Base-by-base conservation (phyloP, 2,888 invertebrate species). In the Endomychus coccineus region DNA sequence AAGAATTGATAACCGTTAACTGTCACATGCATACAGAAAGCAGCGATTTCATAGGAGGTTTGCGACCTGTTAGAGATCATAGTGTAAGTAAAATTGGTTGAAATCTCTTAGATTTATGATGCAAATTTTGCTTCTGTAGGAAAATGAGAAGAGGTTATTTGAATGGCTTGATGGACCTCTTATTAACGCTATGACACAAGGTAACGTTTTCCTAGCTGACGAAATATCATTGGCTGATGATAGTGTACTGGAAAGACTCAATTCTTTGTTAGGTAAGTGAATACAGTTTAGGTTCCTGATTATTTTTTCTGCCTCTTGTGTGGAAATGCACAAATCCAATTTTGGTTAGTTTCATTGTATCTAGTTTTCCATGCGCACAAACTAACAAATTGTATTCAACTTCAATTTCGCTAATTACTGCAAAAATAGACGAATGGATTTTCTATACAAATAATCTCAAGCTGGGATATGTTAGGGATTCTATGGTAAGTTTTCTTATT, bases 21-120 rank as follows among this genome's bases (percentile, higher is more conserved):
- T 99, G 98, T 66, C 98, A 99, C 58, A 90, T 97, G 84, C 91
- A 98, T 58, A 94, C 96, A 1, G 99, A 99, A 66, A 91, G 95
- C 48, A 84, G 96, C 0, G 98, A 99, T 64, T 97, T 98, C 59
- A 71, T 99, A 11, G 98, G 99, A 23, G 91, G 95, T 11, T 69
- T 99, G 5, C 71, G 98, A 46, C 98, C 98, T 1, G 86, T 89
- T 4, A 68, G 92, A 36, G 62, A 66, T 37, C 71, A 75, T 43
- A 70, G 71, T 3, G 56, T 59, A 40, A 58, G 53, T 45, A 16
- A 14, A 16, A 6, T 12, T 23, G 2, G 2, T 7, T 15, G n/a
- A 10, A n/a, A n/a, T n/a, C 3, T 23, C 16, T 3, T 25, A 33
- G 33, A 3, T 3, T 16, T 12, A 24, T 11, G n/a, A 7, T 25